Evolutionary conservation across 2,113 vertebrate species (phyloP).

Genomic region (Planiliza haematocheilus): DNA sequence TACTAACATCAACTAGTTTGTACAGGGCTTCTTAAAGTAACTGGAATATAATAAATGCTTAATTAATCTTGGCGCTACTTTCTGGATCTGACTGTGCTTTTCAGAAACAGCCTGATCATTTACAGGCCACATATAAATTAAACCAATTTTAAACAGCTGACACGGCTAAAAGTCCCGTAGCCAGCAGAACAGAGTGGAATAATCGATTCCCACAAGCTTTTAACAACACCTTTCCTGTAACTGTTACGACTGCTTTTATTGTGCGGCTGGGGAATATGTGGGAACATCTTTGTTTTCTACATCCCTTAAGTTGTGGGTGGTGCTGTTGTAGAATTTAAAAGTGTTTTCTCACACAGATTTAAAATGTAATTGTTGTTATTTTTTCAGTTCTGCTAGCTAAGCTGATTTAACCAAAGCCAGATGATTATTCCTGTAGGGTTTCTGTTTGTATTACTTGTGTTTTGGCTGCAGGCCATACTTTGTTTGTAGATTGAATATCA

Average conservation of each 20-base stretch:
- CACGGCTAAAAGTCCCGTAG: background rate
- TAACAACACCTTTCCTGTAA: background rate
- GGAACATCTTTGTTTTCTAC: background rate
- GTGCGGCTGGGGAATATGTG: background rate
- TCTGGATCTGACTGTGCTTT: constrained; percentile 13
- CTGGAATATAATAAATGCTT: constrained; percentile 17
- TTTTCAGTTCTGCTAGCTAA: background rate
- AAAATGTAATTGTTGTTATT: constrained; percentile 4
- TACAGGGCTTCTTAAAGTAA: background rate
- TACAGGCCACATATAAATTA: constrained; percentile 16
- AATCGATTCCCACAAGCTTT: background rate
- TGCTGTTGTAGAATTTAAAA: background rate
- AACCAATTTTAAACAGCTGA: constrained; percentile 4
- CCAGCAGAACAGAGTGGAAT: background rate
- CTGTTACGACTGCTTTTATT: background rate
- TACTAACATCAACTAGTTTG: constrained; percentile 5
- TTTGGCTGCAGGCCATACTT: too few species aligned
- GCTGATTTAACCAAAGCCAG: constrained; percentile 7
- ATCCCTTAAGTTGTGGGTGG: background rate
- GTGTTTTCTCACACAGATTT: background rate
- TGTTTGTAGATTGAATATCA: too few species aligned
- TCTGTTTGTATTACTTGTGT: background rate
- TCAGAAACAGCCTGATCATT: constrained; percentile 21
- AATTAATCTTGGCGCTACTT: constrained; percentile 45
- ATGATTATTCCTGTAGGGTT: background rate